Evolutionary conservation across 2,113 vertebrate genomes (phyloP), one percentile per base, ranked within the genome.

Genomic region (Phoxinus phoxinus): DNA sequence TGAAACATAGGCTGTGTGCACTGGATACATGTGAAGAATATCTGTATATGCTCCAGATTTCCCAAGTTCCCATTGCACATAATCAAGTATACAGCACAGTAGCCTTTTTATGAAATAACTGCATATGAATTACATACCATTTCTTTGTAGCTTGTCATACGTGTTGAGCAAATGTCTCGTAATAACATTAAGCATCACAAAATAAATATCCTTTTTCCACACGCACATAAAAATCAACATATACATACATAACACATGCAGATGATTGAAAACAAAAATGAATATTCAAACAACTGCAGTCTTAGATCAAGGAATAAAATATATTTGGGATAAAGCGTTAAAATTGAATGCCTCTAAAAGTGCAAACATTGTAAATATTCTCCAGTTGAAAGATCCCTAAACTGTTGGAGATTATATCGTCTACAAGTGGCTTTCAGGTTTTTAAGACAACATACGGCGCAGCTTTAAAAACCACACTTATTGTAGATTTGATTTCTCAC

Each of bases 321-420:
- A 15, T 30, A 63, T 80, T 80, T 80, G 78, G 13, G 63, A 44
- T 63, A 80, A 63, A 63, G 37, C 56, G 5, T 41, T 61, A 61
- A 19, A 25, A 61, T 8, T 79, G 12, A 37, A 13, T 35, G 53
- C 46, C 4, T 37, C 69, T 19, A 58, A 77, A 78, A 37, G 53
- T 79, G 51, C 56, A 41, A 59, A 41, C 2, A 3, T 3, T 35
- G 1, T 32, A 37, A 32, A 76, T 56, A 56, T 15, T 76, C 48
- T 21, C 27, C 27, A 21, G 7, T 76, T 53, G 21, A 56, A 77
- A 61, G 61, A 11, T 80, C 41, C 10, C 10, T n/a, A 23, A 71
- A 71, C 3, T 5, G 32, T 71, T 11, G 10, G 21, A 25, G 3
- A 25, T n/a, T 3, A 72, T 41, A 72, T 9, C 35, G 23, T n/a